phyloP scores from a whole-genome alignment of 2,888 invertebrate genomes.

The Lordiphosa fenestrarum region DNA sequence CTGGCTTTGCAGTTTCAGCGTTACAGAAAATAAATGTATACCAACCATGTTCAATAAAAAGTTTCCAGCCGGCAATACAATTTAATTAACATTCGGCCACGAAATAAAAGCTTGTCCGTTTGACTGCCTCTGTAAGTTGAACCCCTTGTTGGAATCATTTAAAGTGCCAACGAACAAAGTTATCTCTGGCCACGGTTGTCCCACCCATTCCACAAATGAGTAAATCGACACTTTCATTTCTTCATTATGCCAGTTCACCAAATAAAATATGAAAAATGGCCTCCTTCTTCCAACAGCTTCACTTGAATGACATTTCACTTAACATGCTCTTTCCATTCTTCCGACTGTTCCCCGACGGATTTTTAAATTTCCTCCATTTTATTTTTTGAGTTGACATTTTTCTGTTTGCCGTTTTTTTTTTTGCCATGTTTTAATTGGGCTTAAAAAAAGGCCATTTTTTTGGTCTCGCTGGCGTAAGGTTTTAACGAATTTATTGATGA shows the following conservation, averaged over 20 bases:
- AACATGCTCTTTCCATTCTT: no score
- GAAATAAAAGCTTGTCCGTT: background rate
- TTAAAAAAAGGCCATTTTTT: conserved; percentile 1
- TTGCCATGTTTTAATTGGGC: conserved; percentile 2
- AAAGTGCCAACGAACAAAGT: background rate
- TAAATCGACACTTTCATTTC: conserved; percentile 23
- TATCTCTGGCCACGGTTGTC: conserved; percentile 26
- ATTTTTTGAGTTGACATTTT: no score
- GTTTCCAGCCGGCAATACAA: conserved; percentile 15
- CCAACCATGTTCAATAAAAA: conserved; percentile 8
- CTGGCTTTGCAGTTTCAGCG: no score
- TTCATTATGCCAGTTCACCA: conserved; percentile 24
- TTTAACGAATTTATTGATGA: conserved; percentile 18
- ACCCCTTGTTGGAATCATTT: background rate
- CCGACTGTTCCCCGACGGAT: background rate
- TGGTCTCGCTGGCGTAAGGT: background rate
- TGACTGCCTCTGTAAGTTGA: conserved; percentile 14
- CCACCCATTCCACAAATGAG: conserved; percentile 7
- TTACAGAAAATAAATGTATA: no score
- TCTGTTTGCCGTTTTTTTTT: no score
- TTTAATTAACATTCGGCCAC: conserved; percentile 33
- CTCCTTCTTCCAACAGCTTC: conserved; percentile 1
- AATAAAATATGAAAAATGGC: conserved; percentile 1
- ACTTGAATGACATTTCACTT: conserved; percentile 3
- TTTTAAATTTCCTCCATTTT: background rate